Conservation (phyloP, 2,797 vertebrate species). For the Phrynocephalus forsythii region DNA sequence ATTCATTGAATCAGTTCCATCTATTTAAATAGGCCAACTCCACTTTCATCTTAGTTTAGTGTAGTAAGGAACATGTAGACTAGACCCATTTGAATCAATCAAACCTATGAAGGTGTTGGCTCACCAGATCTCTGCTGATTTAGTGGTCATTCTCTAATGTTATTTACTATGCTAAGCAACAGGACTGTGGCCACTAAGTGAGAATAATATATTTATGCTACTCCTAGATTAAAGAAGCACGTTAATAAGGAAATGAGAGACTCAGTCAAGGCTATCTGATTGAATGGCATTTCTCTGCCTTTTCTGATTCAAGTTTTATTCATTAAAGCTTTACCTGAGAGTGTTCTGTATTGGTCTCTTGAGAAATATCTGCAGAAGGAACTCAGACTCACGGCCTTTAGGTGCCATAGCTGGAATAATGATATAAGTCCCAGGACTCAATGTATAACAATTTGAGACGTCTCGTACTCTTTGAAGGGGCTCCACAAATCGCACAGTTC, state of each 20-base stretch:
- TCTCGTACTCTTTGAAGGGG: conserved; percentile 33
- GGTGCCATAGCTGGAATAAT: conserved; percentile 34
- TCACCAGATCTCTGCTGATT: too few relatives aligned
- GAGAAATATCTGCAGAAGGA: conserved; percentile 76
- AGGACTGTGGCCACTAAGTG: too few relatives aligned
- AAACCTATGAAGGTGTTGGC: too few relatives aligned
- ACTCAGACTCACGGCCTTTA: conserved; percentile 58
- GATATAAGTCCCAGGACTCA: conserved; percentile 74
- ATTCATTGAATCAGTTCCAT: too few relatives aligned
- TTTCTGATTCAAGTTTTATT: neutral
- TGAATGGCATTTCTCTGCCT: neutral
- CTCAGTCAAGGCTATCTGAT: neutral
- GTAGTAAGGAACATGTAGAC: too few relatives aligned
- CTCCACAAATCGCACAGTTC: accelerated
- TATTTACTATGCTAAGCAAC: too few relatives aligned
- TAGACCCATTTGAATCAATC: too few relatives aligned
- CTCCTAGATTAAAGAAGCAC: too few relatives aligned
- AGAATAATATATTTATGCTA: too few relatives aligned
- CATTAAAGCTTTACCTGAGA: conserved; percentile 64
- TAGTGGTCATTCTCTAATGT: too few relatives aligned
- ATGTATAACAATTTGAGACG: conserved; percentile 53
- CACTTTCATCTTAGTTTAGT: too few relatives aligned
- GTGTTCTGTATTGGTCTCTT: conserved; percentile 56
- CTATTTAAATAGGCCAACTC: too few relatives aligned
- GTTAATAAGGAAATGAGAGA: neutral